Conservation (phyloP, 2,113 vertebrate species). For the Neogale vison region DNA sequence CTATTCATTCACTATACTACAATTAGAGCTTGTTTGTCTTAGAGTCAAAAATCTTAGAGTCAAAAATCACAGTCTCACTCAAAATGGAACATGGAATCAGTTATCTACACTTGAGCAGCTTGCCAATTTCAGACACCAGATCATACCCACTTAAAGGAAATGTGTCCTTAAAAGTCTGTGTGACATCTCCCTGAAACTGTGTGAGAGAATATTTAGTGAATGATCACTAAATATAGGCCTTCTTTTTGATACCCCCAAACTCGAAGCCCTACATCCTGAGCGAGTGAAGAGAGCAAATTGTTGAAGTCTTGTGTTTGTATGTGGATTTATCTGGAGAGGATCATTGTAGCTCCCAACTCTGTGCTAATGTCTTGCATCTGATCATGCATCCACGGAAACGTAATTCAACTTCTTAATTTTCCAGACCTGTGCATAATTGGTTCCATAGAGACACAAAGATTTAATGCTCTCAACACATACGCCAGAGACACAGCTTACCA, state of each 20-base stretch:
- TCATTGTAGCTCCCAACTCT: not conserved
- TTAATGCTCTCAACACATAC: not conserved
- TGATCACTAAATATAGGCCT: not conserved
- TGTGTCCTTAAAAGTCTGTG: not conserved
- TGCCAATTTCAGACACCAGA: not conserved
- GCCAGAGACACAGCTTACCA: not conserved
- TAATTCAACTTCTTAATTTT: slow-evolving; percentile 47
- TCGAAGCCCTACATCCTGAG: not conserved
- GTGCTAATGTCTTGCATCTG: not conserved
- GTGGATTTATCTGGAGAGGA: not conserved
- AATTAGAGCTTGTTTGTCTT: not conserved
- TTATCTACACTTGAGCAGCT: not conserved
- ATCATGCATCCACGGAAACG: not conserved
- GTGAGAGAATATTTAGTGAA: not conserved
- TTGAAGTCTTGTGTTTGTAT: not conserved
- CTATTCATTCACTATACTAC: not conserved
- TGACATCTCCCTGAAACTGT: not conserved
- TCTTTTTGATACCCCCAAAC: too few relatives aligned
- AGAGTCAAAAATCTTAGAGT: not conserved
- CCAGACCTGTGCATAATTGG: slow-evolving; percentile 53
- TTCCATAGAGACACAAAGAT: slow-evolving; percentile 56
- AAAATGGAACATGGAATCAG: not conserved
- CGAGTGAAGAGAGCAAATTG: not conserved
- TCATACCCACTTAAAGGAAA: not conserved
- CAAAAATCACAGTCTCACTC: not conserved